Conservation (phyloP, 2,888 invertebrate species). For the Dendrolimus pini region DNA sequence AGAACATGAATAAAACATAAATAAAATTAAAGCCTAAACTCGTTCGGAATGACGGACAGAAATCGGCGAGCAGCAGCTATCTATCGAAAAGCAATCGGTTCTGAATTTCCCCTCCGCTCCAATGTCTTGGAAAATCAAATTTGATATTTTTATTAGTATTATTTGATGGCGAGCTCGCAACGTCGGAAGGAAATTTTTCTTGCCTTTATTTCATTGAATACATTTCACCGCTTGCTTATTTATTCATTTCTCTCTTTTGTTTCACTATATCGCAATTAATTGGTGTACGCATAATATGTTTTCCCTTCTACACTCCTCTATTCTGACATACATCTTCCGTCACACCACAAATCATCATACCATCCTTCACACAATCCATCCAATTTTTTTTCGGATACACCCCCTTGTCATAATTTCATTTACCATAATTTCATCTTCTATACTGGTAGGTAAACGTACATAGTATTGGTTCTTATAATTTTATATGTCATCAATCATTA, state of each 20-base stretch:
- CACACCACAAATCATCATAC: no score
- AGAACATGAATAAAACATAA: background rate
- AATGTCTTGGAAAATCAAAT: slow-evolving; percentile 21
- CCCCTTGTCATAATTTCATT: no score
- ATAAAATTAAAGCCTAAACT: background rate
- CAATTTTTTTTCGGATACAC: no score
- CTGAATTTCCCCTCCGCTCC: slow-evolving; percentile 6
- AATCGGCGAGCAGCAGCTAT: background rate
- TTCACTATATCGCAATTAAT: no score
- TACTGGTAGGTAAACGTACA: no score
- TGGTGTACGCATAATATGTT: no score
- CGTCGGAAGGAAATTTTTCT: slow-evolving; percentile 1
- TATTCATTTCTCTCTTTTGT: background rate
- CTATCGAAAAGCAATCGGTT: slow-evolving; percentile 2
- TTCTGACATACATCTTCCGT: no score
- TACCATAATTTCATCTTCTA: no score
- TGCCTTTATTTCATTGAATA: slow-evolving; percentile 1
- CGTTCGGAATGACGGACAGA: background rate
- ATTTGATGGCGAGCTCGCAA: slow-evolving; percentile 9
- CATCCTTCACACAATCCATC: no score
- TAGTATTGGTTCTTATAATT: no score
- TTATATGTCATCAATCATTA: no score
- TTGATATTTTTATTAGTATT: slow-evolving; percentile 23
- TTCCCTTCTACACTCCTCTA: no score
- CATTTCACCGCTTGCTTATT: background rate